Conservation (phyloP, 2,888 invertebrate species). For the Trisateles emortualis region DNA sequence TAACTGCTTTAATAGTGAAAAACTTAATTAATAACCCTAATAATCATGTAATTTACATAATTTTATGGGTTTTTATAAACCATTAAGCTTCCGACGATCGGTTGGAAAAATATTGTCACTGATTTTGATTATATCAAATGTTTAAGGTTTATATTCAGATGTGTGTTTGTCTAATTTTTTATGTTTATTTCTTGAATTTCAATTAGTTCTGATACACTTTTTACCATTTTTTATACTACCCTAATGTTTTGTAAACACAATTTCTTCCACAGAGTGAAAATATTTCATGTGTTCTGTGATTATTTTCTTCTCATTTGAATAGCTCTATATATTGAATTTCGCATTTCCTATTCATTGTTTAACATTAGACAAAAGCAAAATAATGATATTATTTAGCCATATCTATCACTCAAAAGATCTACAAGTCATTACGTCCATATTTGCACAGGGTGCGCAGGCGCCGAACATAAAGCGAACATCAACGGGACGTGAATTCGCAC, state of each 20-base stretch:
- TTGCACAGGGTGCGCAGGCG: slow-evolving; percentile 58
- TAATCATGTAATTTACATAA: slow-evolving; percentile 41
- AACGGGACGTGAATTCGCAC: slow-evolving; percentile 25
- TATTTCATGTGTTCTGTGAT: too few relatives aligned
- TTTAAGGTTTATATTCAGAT: background rate
- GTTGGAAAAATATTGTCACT: slow-evolving; percentile 31
- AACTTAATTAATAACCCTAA: slow-evolving; percentile 26
- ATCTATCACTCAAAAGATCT: slow-evolving; percentile 49
- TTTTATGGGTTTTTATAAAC: slow-evolving; percentile 26
- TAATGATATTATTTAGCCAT: slow-evolving; percentile 3
- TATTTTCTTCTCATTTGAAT: too few relatives aligned
- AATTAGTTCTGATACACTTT: too few relatives aligned
- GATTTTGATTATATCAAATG: slow-evolving; percentile 3
- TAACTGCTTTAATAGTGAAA: slow-evolving; percentile 12
- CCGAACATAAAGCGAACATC: slow-evolving; percentile 35
- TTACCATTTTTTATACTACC: too few relatives aligned
- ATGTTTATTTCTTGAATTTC: too few relatives aligned
- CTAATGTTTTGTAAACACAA: too few relatives aligned
- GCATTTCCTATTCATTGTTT: too few relatives aligned
- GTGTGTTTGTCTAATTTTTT: too few relatives aligned
- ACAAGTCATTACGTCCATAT: slow-evolving; percentile 67
- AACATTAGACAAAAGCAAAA: too few relatives aligned
- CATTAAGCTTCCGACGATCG: slow-evolving; percentile 21
- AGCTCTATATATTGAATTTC: too few relatives aligned
- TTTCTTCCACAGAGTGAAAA: too few relatives aligned